A percentile compares a stretch with the other conserved stretches of the same genome.
These are phyloP conservation scores for Leptopilina syphax DNA, from an alignment of 2,888 invertebrate species.

Conservation along the genomic window DNA sequence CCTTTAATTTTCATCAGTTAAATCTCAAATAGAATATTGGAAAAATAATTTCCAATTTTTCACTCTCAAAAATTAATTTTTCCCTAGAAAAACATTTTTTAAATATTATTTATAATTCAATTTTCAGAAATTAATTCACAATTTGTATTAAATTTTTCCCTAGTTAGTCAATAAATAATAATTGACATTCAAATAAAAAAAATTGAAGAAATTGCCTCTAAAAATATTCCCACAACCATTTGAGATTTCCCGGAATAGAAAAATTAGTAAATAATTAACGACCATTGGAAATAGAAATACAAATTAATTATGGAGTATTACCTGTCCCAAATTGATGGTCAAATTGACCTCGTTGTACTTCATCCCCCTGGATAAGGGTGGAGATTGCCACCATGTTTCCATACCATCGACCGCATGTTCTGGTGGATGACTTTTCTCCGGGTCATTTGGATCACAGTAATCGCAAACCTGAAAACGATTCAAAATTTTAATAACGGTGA, in stretches of 20 bases:
- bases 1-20: neutral
- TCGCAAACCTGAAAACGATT: conserved; percentile 88
- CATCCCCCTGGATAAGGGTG: conserved; percentile 97
- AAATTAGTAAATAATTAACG: too few species aligned
- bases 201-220: neutral
- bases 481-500: too few species aligned
- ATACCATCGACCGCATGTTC: conserved; percentile 97
- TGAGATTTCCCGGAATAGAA: too few species aligned
- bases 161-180: too few species aligned
- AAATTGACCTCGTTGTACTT: conserved; percentile 98
- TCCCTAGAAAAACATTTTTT: too few species aligned
- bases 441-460: conserved; percentile 87
- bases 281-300: neutral
- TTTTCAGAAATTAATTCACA: too few species aligned
- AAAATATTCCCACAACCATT: neutral
- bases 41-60: conserved; percentile 2
- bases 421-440: conserved; percentile 90
- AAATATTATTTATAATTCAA: too few species aligned
- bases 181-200: too few species aligned
- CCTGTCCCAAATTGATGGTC: conserved; percentile 98
- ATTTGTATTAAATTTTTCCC: too few species aligned
- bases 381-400: conserved; percentile 99
- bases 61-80: neutral
- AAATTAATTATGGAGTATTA: conserved; percentile 74
- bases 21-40: neutral